phyloP scores from a whole-genome alignment of 1,140 invertebrate genomes.

The Amphibalanus amphitrite region DNA sequence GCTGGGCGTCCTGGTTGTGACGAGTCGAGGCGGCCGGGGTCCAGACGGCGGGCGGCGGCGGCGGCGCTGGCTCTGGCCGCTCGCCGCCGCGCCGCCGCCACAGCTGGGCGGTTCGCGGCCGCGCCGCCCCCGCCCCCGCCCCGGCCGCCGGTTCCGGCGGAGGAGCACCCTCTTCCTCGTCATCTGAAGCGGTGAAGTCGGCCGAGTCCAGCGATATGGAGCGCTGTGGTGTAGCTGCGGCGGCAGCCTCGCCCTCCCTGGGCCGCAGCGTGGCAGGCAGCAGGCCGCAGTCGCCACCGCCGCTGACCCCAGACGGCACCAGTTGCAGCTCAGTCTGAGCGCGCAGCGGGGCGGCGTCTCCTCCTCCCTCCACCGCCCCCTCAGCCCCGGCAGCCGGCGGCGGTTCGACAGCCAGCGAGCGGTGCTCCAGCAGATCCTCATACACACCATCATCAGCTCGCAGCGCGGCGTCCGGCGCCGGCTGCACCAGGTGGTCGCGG shows the following conservation, averaged over 20 bases:
- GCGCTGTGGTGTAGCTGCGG: too few species aligned
- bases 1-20: conserved; percentile 18
- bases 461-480: too few species aligned
- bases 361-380: not conserved
- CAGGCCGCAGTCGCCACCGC: not conserved
- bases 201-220: not conserved
- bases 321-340: not conserved
- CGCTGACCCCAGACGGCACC: not conserved
- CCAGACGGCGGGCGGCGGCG: conserved; percentile 7
- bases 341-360: not conserved
- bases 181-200: conserved; percentile 11
- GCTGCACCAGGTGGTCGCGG: not conserved
- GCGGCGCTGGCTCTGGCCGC: conserved; percentile 12
- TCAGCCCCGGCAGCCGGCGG: too few species aligned
- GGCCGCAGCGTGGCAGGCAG: not conserved
- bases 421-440: not conserved
- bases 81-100: conserved; percentile 13
- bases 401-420: not conserved
- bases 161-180: conserved; percentile 15
- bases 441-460: not conserved
- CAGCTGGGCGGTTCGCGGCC: conserved; percentile 10
- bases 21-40: conserved; percentile 15
- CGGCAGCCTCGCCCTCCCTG: too few species aligned
- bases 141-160: conserved; percentile 9
- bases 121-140: conserved; percentile 12